Evolutionary conservation across 2,113 vertebrate species (phyloP), one percentile per base, ranked within the genome.

Genomic region (Cavia aperea): DNA sequence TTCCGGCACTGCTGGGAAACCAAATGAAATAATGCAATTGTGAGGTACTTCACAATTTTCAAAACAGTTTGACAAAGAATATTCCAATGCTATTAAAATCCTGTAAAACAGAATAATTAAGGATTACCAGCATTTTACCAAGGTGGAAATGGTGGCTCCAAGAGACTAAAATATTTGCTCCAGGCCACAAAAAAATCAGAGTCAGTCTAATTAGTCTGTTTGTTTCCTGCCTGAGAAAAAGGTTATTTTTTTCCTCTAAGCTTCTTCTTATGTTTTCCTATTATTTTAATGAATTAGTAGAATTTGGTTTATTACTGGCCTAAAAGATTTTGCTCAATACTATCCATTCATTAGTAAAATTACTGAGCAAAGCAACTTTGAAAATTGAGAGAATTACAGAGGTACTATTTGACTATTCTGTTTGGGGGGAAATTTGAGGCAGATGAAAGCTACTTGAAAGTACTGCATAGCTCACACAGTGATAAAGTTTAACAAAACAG

Each of bases 21-120:
- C 82, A 90, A 81, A 91, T 43, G 49, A 93, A 85, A 70, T 77
- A 75, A 60, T 9, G 39, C 29, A 87, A 90, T 51, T 87, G 63
- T 10, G 33, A 15, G 49, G 54, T 39, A 84, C 15, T 60, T 72
- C 29, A 68, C 29, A 78, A 93, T 77, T 90, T 92, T 85, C 79
- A 94, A 94, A 95, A 93, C 77, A 93, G 89, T 94, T 89, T 95
- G 92, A 95, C 65, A 94, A 95, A 90, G 31, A 89, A 85, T 46
- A 82, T 91, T 81, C 54, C 58, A 82, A 33, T 54, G 62, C 60
- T 63, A 10, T 15, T 90, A 60, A 16, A 81, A 85, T 31, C 5
- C 13, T 39, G 5, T 49, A 86, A 95, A 91, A 81, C 1, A 86
- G 39, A 94, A 93, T 33, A 8, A 81, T 79, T 56, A 81, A 91